These are phyloP conservation scores for Bathynomus jamesi DNA, from an alignment of 1,140 invertebrate genomes.

Conservation along the genomic window DNA sequence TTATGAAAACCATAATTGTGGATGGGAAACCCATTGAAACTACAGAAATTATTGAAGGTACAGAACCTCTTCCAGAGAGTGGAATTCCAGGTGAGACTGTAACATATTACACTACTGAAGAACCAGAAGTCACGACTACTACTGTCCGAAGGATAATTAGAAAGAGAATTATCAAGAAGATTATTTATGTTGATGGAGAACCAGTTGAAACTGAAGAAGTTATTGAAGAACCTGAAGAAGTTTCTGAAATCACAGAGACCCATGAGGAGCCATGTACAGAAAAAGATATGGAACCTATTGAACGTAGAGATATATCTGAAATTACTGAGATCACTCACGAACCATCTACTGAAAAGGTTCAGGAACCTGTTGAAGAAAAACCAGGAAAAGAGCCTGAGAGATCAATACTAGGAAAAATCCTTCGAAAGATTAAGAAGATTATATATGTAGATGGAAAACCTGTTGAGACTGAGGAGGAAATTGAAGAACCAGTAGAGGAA, in stretches of 20 bases:
- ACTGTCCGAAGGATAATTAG: background rate
- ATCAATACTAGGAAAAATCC: conserved; percentile 7
- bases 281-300: conserved; percentile 3
- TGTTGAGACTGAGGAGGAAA: background rate
- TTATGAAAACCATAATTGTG: conserved; percentile 11
- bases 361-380: conserved; percentile 4
- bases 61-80: too few species aligned
- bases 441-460: background rate
- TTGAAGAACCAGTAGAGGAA: background rate
- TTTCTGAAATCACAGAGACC: background rate
- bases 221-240: conserved; percentile 51
- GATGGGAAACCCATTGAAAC: conserved; percentile 8
- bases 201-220: conserved; percentile 64
- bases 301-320: background rate
- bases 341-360: background rate
- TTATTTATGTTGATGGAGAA: conserved; percentile 18
- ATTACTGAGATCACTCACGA: background rate
- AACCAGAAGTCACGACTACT: background rate
- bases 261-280: background rate
- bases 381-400: conserved; percentile 12
- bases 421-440: too few species aligned
- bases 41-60: too few species aligned
- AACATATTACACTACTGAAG: conserved; percentile 18
- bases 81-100: too few species aligned
- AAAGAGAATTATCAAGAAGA: background rate